These are phyloP conservation scores for Drosophila leontia DNA, from an alignment of 1,140 invertebrate genomes.

Conservation along the genomic window DNA sequence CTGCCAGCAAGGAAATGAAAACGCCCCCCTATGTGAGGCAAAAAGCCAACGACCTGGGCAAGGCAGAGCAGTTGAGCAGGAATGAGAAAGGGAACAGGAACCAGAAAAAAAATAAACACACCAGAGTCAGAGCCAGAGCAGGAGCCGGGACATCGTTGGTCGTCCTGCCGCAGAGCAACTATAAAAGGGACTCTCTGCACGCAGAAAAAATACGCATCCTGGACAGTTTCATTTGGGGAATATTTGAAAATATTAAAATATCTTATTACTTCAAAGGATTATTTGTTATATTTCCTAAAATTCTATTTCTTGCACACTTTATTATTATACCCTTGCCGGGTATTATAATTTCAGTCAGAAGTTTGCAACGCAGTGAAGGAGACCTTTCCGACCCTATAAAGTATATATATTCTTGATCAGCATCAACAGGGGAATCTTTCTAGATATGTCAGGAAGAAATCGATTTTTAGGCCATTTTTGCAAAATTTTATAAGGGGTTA, in stretches of 20 bases:
- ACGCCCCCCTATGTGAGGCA: constrained; percentile 74
- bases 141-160: constrained; percentile 46
- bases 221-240: background rate
- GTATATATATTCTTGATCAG: too few species aligned
- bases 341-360: too few species aligned
- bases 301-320: too few species aligned
- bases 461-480: too few species aligned
- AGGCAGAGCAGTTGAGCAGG: constrained; percentile 13
- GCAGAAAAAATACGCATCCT: background rate
- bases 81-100: constrained; percentile 10
- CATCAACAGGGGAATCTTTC: too few species aligned
- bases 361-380: too few species aligned
- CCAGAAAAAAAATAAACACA: constrained; percentile 62
- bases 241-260: background rate
- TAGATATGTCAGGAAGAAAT: too few species aligned
- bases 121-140: constrained; percentile 28
- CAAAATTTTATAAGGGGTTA: too few species aligned
- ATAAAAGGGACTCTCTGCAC: constrained; percentile 48
- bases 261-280: background rate
- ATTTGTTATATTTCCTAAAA: too few species aligned
- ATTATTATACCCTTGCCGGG: too few species aligned
- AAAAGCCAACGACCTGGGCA: constrained; percentile 77
- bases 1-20: constrained; percentile 70
- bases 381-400: too few species aligned
- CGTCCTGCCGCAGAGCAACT: constrained; percentile 47